phyloP scores from a whole-genome alignment of 2,888 invertebrate species.

The Lasioglossum morio region DNA sequence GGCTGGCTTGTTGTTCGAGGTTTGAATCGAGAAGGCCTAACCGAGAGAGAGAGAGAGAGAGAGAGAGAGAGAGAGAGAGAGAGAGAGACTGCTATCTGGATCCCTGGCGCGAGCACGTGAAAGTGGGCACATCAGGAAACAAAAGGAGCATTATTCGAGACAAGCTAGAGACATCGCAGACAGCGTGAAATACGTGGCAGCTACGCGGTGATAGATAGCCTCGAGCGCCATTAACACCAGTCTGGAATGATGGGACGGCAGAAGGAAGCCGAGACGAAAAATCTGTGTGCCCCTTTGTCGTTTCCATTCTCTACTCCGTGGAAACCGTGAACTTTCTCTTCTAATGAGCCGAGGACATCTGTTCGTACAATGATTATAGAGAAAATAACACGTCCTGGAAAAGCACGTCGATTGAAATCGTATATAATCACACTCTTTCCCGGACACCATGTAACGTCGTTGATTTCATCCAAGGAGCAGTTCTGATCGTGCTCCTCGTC shows the following conservation, averaged over 20 bases:
- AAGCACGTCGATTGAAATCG: background rate
- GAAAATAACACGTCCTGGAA: background rate
- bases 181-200: slow-evolving; percentile 63
- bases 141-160: slow-evolving; percentile 71
- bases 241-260: slow-evolving; percentile 58
- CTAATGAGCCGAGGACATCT: slow-evolving; percentile 22
- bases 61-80: too few relatives aligned
- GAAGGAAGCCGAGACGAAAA: slow-evolving; percentile 64
- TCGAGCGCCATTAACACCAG: slow-evolving; percentile 78
- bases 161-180: slow-evolving; percentile 69
- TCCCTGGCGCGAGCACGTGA: slow-evolving; percentile 36
- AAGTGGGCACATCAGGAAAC: slow-evolving; percentile 68
- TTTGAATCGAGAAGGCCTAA: slow-evolving; percentile 5
- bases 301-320: slow-evolving; percentile 38
- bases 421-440: too few relatives aligned
- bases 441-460: too few relatives aligned
- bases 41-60: background rate
- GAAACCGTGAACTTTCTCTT: slow-evolving; percentile 48
- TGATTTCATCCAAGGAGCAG: background rate
- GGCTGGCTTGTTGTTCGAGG: background rate
- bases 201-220: slow-evolving; percentile 76
- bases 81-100: slow-evolving; percentile 28
- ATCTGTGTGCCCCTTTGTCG: slow-evolving; percentile 61
- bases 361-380: background rate
- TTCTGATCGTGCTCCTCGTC: too few relatives aligned